A percentile compares a stretch with the other conserved stretches of the same genome.
Evolutionary conservation across 2,113 vertebrate species (phyloP).

Genomic region (Orientallactaga bullata): DNA sequence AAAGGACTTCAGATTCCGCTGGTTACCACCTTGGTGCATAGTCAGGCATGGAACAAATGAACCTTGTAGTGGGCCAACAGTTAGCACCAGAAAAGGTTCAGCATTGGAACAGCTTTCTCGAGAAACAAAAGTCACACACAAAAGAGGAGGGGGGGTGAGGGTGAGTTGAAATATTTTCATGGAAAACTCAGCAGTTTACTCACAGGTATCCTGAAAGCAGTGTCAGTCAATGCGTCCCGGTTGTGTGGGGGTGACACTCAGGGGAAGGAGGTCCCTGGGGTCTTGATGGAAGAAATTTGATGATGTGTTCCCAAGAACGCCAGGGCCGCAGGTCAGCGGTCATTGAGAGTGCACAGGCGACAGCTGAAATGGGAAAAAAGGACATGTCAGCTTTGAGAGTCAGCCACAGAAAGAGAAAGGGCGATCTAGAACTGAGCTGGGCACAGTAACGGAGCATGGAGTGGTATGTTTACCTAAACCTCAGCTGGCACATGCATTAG

Average conservation of each 20-base stretch:
- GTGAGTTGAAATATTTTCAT: neutral
- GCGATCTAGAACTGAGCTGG: fast-evolving
- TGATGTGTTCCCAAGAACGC: slow-evolving; percentile 51
- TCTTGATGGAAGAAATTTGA: slow-evolving; percentile 12
- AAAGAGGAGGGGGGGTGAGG: neutral
- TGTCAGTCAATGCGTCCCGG: neutral
- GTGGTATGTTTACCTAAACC: fast-evolving
- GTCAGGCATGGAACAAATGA: slow-evolving; percentile 78
- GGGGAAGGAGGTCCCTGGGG: neutral
- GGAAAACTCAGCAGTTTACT: slow-evolving; percentile 55
- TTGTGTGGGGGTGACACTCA: neutral
- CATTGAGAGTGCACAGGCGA: slow-evolving; percentile 62
- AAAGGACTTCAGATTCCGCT: slow-evolving; percentile 70
- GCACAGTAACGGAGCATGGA: neutral
- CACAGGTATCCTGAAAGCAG: slow-evolving; percentile 16
- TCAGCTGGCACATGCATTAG: fast-evolving
- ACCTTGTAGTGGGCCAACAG: neutral
- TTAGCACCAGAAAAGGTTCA: slow-evolving; percentile 16
- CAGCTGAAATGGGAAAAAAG: slow-evolving; percentile 44
- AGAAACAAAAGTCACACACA: slow-evolving; percentile 43
- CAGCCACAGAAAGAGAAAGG: neutral
- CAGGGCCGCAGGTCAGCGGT: slow-evolving; percentile 59
- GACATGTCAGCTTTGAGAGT: neutral
- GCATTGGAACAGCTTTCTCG: neutral
- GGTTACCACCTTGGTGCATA: slow-evolving; percentile 73